These are phyloP conservation scores for Polyploca ridens DNA, from an alignment of 2,888 invertebrate genomes.

Conservation along the genomic window DNA sequence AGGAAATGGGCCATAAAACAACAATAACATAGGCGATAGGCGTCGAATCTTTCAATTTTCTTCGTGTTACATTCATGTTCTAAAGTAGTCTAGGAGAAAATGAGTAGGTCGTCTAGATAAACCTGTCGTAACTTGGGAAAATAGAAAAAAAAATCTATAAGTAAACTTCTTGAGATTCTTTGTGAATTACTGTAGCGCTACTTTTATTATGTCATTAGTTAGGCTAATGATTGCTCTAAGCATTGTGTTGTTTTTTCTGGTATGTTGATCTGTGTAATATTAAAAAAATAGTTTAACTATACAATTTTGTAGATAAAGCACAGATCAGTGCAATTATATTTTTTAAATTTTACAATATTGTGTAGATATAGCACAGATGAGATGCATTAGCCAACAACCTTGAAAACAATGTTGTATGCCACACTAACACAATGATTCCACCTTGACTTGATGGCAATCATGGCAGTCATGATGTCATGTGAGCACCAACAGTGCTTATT, in stretches of 20 bases:
- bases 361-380: background rate
- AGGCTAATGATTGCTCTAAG: too few species aligned
- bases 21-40: slow-evolving; percentile 21
- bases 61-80: background rate
- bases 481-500: slow-evolving; percentile 30
- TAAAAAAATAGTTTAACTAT: too few species aligned
- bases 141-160: background rate
- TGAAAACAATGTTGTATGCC: slow-evolving; percentile 11
- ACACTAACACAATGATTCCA: slow-evolving; percentile 32
- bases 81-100: background rate
- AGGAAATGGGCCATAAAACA: slow-evolving; percentile 39
- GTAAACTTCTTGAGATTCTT: too few species aligned
- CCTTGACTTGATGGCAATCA: slow-evolving; percentile 38
- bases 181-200: too few species aligned
- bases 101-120: background rate
- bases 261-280: too few species aligned
- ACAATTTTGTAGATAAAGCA: too few species aligned
- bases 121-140: background rate
- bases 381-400: background rate
- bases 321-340: background rate
- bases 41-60: slow-evolving; percentile 15
- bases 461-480: slow-evolving; percentile 29
- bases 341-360: background rate
- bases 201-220: too few species aligned
- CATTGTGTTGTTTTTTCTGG: too few species aligned